Evolutionary conservation across 37 sponge, comb jelly and placozoan genomes (phyloP), one percentile per base, ranked within the genome.

Genomic region (Bolinopsis microptera): DNA sequence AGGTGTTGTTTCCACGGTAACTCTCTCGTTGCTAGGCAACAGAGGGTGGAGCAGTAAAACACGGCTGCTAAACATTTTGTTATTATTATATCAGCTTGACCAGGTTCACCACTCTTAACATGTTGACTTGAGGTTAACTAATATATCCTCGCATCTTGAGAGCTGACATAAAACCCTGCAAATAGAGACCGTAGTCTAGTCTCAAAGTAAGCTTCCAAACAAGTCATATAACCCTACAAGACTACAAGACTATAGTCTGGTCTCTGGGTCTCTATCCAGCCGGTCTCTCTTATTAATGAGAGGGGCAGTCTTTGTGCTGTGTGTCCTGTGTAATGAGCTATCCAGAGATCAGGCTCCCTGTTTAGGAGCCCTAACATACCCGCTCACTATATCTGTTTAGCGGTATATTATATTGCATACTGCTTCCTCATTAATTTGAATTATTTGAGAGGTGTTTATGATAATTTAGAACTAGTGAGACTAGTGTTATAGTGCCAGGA

Each of bases 401-500:
- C 61, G 61, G 61, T 48, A 48, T 48, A 13, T 48, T 5, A 48
- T 13, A 5, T 48, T 13, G 13, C 61, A 48, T 48, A 48, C 61
- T 48, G 61, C 61, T 48, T 48, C 61, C 61, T 48, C 61, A 48
- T 48, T 48, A 48, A 48, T 48, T 48, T 48, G 61, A 48, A 48
- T 48, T 48, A 70, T 70, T 70, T 70, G 74, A 70, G 30, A 70
- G 74, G 74, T 70, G 74, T 70, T 70, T 70, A 70, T 22, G 74
- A 70, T 70, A 70, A 70, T 70, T 22, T 21, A 18, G 68, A 18
- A 21, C 18, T 70, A 22, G 26, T 8, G 74, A 3, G 28, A 70
- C 74, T 26, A 61, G 61, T 13, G 13, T 5, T 5, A 48, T 13
- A 48, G 61, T 48, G 61, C 61, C 61, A 48, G 61, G 61, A 48